Evolutionary conservation across 2,888 invertebrate species (phyloP), one percentile per base, ranked within the genome.

Genomic region (Caenorhabditis sp.): DNA sequence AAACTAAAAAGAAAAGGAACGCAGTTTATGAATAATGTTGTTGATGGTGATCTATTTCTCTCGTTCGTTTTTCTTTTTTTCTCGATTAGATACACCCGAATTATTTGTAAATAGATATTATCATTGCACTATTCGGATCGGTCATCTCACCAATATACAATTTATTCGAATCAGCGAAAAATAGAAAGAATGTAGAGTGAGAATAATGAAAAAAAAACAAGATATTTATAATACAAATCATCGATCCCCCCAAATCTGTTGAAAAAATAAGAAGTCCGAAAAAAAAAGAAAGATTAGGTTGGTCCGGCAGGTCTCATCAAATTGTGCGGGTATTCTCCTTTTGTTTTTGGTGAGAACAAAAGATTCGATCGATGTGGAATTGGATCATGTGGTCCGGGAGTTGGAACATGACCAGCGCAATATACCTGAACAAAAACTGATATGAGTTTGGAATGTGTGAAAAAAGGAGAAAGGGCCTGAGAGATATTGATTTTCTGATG

Each of bases 371-470:
- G 82, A 72, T 88, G 88, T 43, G 88, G 88, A 69, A 88, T 88
- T 60, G 88, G 87, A 68, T 87, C 87, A 72, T 88, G 88, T n/a
- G 88, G 88, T 49, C 87, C 88, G 12, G 88, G 88, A 49, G 87
- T 86, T 26, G 88, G 88, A 8, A 88, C 88, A 71, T 88, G 88
- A 12, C 87, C 86, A 12, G 86, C 87, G 72, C 88, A 88, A 76
- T 88, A 88, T 19, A 88, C 87, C 86, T 86, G 64, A 58, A 80
- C 74, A 8, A 31, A 31, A 6, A 31, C 5, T 31, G 10, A 51
- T 14, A n/a, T n/a, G n/a, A n/a, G n/a, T 26, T 37, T 60, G 2
- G 19, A 37, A 17, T 37, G n/a, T 14, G 4, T 61, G 26, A 36
- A n/a, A n/a, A 27, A n/a, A n/a, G n/a, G n/a, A n/a, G n/a, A n/a